Conservation (phyloP, 2,888 invertebrate genomes). For the Agonopterix alstromeriana region DNA sequence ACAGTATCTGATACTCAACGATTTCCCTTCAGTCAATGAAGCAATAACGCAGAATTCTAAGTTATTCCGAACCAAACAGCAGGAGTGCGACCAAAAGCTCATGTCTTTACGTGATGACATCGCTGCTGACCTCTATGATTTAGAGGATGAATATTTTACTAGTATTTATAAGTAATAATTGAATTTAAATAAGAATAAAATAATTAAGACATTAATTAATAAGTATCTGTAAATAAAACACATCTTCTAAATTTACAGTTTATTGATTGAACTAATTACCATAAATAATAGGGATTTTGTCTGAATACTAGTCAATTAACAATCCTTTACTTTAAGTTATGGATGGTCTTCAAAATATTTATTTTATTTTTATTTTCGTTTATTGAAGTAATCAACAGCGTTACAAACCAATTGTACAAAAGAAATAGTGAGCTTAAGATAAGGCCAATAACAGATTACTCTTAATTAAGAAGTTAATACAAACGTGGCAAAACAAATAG, state of each 20-base stretch:
- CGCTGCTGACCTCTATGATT: conserved; percentile 93
- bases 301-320: too few species aligned
- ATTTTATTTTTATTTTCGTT: too few species aligned
- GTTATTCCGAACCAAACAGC: conserved; percentile 91
- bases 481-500: too few species aligned
- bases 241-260: background rate
- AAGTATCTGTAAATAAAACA: background rate
- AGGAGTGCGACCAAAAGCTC: conserved; percentile 94
- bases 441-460: too few species aligned
- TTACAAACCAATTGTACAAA: too few species aligned
- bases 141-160: conserved; percentile 95
- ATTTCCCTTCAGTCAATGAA: conserved; percentile 98
- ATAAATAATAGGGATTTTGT: too few species aligned
- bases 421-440: too few species aligned
- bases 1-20: conserved; percentile 97
- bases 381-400: too few species aligned
- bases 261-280: background rate
- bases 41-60: conserved; percentile 96
- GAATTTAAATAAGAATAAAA: background rate
- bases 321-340: too few species aligned
- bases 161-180: conserved; percentile 83
- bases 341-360: too few species aligned
- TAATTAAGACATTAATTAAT: background rate
- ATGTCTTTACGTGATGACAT: conserved; percentile 96
- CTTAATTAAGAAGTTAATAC: too few species aligned